Percentiles rank a stretch among this genome's conserved stretches.
phyloP scores from a whole-genome alignment of 2,888 invertebrate species.

The Andrena trimmerana region DNA sequence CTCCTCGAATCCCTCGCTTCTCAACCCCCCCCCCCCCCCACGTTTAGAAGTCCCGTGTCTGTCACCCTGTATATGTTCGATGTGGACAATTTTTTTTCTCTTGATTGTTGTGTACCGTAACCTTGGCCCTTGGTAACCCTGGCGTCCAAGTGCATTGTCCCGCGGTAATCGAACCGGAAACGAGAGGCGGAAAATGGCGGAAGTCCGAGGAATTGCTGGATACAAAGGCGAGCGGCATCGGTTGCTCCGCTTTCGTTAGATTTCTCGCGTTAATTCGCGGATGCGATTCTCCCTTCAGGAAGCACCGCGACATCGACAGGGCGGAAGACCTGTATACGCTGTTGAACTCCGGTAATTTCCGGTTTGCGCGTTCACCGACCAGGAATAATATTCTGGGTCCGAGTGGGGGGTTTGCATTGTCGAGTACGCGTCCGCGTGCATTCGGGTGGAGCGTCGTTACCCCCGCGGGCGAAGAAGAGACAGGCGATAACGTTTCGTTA shows the following conservation, averaged over 20 bases:
- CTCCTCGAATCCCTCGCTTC: conserved; percentile 41
- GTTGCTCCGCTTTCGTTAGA: too few species aligned
- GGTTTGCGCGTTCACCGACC: conserved; percentile 28
- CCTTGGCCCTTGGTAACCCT: conserved; percentile 36
- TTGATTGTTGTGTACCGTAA: conserved; percentile 74
- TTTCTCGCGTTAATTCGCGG: not conserved
- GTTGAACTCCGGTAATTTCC: conserved; percentile 25
- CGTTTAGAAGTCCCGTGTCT: conserved; percentile 68
- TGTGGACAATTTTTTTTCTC: conserved; percentile 74
- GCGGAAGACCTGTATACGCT: not conserved
- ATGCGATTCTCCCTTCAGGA: not conserved
- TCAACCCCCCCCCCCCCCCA: not conserved
- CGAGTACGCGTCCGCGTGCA: not conserved
- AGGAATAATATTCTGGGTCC: conserved; percentile 13
- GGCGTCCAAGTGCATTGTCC: conserved; percentile 39
- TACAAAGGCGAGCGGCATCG: not conserved
- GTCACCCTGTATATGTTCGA: conserved; percentile 79
- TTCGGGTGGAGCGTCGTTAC: not conserved
- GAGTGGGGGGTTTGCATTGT: not conserved
- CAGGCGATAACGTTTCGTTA: not conserved
- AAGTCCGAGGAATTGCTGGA: conserved; percentile 40
- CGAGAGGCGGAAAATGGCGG: conserved; percentile 38
- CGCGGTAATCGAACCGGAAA: conserved; percentile 42
- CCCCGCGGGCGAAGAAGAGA: not conserved
- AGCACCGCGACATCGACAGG: not conserved